Evolutionary conservation across 2,888 invertebrate genomes (phyloP), one percentile per base, ranked within the genome.

Genomic region (Melieria crassipennis): DNA sequence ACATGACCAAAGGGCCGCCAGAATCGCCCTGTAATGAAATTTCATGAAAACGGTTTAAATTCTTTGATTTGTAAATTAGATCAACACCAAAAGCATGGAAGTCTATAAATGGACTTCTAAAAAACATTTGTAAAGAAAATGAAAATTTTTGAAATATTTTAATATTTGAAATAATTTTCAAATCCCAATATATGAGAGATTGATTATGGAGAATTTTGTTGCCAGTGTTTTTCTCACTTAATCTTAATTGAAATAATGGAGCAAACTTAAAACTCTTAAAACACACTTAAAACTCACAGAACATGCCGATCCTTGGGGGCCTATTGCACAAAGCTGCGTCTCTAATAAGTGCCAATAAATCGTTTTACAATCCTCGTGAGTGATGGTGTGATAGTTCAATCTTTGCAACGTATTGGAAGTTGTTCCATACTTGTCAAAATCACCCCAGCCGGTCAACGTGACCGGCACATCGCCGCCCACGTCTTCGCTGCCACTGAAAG

Each of bases 371-470:
- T 83, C 75, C 4, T 70, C 47, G 71, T 86, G 86, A 1, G 83
- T 80, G 7, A 87, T 79, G 0, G 86, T 84, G 7, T 72, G 75
- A 61, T 86, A 83, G 13, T 64, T 78, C 76, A 85, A 80, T 1
- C 80, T 78, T 69, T 86, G 85, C 50, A 87, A 72, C 1, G 76
- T 78, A 48, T 42, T 67, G 30, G 30, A 3, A 30, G 30, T 30
- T 30, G 78, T 81, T 0, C 85, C 85, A 79, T 71, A 85, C 78
- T 79, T 82, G 0, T 77, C 1, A 1, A 58, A 56, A 45, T 74
- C 75, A 3, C 87, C 87, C 87, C 87, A 87, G 0, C 87, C 87
- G 4, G 86, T 83, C 30, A 86, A 74, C 4, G 82, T 84, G 4
- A 84, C 85, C 0, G 81, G 80, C 4, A 80, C 75, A 30, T 78